A percentile compares a stretch with the other conserved stretches of the same genome.
Conservation (phyloP, 2,113 vertebrate species). For the Engystomops pustulosus region DNA sequence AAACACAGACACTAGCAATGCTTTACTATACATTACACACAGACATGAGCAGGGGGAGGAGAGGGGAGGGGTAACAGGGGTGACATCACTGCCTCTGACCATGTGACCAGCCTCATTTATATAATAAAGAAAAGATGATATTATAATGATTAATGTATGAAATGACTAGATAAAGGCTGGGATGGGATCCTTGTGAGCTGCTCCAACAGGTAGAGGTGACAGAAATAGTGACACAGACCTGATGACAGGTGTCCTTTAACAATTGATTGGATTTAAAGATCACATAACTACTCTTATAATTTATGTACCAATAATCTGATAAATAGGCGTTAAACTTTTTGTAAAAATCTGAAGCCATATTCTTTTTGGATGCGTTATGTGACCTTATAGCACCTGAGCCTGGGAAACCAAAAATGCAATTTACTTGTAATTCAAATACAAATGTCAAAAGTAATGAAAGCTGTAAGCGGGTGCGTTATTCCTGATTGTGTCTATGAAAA, state of each 20-base stretch:
- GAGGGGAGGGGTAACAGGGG: too few relatives aligned
- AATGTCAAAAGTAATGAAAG: slow-evolving; percentile 45
- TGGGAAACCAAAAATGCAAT: slow-evolving; percentile 14
- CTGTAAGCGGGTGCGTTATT: slow-evolving; percentile 4
- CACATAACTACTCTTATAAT: background rate
- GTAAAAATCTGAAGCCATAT: background rate
- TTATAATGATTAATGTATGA: too few relatives aligned
- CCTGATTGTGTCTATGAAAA: slow-evolving; percentile 30
- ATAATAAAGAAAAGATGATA: too few relatives aligned
- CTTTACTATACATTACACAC: too few relatives aligned
- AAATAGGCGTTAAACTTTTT: background rate
- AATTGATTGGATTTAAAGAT: background rate
- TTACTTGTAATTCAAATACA: slow-evolving; percentile 44
- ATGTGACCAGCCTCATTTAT: too few relatives aligned
- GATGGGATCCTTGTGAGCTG: too few relatives aligned
- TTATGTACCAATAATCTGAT: background rate
- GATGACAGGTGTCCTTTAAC: background rate
- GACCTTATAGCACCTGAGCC: background rate
- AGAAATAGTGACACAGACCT: too few relatives aligned
- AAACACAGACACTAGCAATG: too few relatives aligned
- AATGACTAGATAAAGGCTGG: too few relatives aligned
- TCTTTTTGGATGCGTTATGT: background rate
- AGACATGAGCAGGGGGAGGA: too few relatives aligned
- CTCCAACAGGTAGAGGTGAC: too few relatives aligned
- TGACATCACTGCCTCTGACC: too few relatives aligned